Percentiles rank a stretch among this genome's conserved stretches.
These are phyloP conservation scores for Aphidius ervi DNA, from an alignment of 1,140 invertebrate species.

Conservation along the genomic window DNA sequence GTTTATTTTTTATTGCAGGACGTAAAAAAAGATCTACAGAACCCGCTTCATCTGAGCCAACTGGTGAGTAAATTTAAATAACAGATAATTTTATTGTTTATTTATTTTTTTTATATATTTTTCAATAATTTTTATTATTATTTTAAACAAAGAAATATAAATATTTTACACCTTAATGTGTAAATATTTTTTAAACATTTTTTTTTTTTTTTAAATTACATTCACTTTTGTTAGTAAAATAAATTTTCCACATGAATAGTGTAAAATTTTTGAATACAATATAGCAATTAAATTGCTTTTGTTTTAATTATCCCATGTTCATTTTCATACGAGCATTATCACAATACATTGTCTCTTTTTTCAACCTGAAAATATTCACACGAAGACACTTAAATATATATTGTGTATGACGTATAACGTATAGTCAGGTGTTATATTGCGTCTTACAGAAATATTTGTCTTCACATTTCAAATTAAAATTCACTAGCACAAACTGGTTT, in stretches of 20 bases:
- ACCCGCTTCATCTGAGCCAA: constrained; percentile 25
- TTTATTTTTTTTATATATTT: no score
- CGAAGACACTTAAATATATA: background rate
- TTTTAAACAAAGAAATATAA: background rate
- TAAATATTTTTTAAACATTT: constrained; percentile 1
- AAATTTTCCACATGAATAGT: constrained; percentile 2
- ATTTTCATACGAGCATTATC: constrained; percentile 13
- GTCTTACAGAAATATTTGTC: no score
- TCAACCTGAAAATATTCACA: constrained; percentile 1
- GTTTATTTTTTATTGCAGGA: constrained; percentile 28
- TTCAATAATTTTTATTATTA: background rate
- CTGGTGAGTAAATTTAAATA: constrained; percentile 29
- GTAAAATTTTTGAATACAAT: constrained; percentile 5
- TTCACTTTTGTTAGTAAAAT: constrained; percentile 1
- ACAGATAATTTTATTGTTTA: background rate
- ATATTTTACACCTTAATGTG: no score
- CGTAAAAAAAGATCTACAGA: constrained; percentile 40
- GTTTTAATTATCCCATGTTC: constrained; percentile 8
- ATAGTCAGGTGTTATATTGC: no score
- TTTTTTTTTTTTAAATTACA: background rate
- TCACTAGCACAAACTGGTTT: no score
- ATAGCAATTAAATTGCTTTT: constrained; percentile 12
- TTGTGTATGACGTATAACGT: no score
- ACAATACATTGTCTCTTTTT: constrained; percentile 5
- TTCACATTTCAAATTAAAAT: no score